Base-by-base conservation (phyloP, 2,888 invertebrate species). In the Seira musarum region DNA sequence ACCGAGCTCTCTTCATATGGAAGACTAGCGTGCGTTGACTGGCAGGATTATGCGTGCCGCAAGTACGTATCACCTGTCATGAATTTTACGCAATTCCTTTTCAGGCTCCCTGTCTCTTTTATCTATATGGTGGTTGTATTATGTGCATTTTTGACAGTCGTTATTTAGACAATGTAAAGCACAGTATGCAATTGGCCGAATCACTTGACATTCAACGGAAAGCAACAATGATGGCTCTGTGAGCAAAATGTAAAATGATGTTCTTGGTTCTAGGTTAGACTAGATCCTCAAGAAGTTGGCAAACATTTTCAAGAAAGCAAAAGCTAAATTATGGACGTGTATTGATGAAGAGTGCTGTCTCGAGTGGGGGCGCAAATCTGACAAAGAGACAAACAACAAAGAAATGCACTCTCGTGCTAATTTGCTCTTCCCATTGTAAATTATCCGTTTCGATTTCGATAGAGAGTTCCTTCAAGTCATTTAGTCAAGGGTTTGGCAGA, bases 61-160 rank as follows among this genome's bases (percentile, higher is more conserved):
- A 53, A 13, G 53, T 53, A 30, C 8, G 30, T 8, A 53, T 53
- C 53, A 53, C 53, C 53, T 53, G 53, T 53, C 53, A 53, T n/a
- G 53, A 13, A 53, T 53, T 53, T 53, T 53, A 53, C 53, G 53
- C 53, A 53, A 53, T 53, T 53, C 53, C 53, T 53, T 53, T 53
- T 53, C 53, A n/a, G 53, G 53, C 17, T 53, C 3, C 15, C 6
- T 53, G 6, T 53, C 53, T 30, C n/a, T 53, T 30, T 53, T 53
- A 53, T 53, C 53, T 53, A 53, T 53, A 53, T 53, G 53, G 17
- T 30, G 30, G n/a, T 53, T 53, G 53, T 53, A 53, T 8, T 3
- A 8, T 53, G 53, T 17, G 53, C 53, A 13, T 53, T 53, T 53
- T 53, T 53, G 53, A 53, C 53, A 53, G 15, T 53, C 53, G 53